Conservation (phyloP, 2,797 vertebrate genomes). For the Enteromius mattozi region DNA sequence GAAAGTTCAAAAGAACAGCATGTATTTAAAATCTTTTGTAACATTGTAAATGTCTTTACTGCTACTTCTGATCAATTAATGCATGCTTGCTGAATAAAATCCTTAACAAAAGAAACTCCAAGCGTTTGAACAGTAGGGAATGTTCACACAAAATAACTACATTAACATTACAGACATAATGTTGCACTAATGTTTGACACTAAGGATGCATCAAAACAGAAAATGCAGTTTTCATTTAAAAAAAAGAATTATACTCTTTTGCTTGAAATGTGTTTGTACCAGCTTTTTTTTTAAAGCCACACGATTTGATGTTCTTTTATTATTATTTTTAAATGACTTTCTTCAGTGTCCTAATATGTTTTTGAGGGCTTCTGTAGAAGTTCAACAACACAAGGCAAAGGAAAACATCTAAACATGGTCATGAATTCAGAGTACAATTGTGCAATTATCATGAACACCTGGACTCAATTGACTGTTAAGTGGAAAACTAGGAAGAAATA, state of each 20-base stretch:
- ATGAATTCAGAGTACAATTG: not conserved
- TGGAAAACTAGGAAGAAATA: slow-evolving; percentile 13
- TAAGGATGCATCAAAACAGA: not conserved
- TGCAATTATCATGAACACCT: not conserved
- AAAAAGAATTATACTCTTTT: not conserved
- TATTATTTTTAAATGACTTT: not conserved
- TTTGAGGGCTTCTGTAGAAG: not conserved
- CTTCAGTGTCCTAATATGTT: not conserved
- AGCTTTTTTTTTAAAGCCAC: too few relatives aligned
- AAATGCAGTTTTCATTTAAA: not conserved
- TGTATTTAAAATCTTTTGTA: not conserved
- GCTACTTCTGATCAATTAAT: not conserved
- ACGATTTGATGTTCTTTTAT: not conserved
- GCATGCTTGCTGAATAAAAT: not conserved
- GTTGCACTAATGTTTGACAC: not conserved
- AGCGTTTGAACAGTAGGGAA: not conserved
- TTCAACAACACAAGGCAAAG: not conserved
- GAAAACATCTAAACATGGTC: not conserved
- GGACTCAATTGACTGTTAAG: not conserved
- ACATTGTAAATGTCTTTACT: not conserved
- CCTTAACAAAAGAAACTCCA: not conserved
- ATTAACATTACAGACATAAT: not conserved
- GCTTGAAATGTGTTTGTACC: not conserved
- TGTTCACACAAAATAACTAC: not conserved
- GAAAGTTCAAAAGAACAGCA: not conserved